These are phyloP conservation scores for Yponomeuta plumbellus DNA, from an alignment of 2,888 invertebrate genomes.

Conservation along the genomic window DNA sequence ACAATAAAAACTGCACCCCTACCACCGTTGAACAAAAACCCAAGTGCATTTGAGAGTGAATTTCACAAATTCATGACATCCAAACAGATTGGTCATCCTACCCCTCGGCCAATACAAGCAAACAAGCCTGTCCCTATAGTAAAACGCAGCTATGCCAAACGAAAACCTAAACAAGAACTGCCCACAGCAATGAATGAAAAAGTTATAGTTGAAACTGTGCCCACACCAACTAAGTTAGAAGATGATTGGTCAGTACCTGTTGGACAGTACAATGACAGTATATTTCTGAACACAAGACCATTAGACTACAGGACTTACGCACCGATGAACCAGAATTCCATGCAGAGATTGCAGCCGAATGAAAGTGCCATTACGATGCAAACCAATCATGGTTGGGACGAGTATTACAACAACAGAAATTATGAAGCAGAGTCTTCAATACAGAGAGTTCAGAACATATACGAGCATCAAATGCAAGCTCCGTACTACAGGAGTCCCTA, in stretches of 20 bases:
- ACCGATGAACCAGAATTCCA: slow-evolving; percentile 12
- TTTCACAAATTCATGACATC: slow-evolving; percentile 59
- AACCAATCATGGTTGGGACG: neutral
- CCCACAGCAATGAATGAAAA: neutral
- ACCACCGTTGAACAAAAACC: slow-evolving; percentile 55
- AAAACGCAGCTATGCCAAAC: slow-evolving; percentile 14
- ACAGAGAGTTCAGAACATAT: slow-evolving; percentile 37
- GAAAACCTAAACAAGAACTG: neutral
- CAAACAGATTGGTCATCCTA: slow-evolving; percentile 20
- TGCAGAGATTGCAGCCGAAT: slow-evolving; percentile 15
- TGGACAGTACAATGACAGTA: slow-evolving; percentile 62
- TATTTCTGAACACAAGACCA: slow-evolving; percentile 49
- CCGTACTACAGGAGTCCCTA: slow-evolving; percentile 57
- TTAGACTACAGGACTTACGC: slow-evolving; percentile 46
- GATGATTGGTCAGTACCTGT: slow-evolving; percentile 44
- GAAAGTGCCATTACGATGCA: neutral
- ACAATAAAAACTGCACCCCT: slow-evolving; percentile 38
- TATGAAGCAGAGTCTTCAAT: slow-evolving; percentile 24
- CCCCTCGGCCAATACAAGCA: slow-evolving; percentile 21
- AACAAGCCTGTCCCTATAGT: slow-evolving; percentile 18
- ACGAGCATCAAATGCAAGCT: slow-evolving; percentile 31
- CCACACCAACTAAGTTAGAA: slow-evolving; percentile 21
- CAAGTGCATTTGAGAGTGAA: slow-evolving; percentile 61
- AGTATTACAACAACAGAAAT: neutral
- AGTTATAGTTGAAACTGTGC: neutral